phyloP scores from a whole-genome alignment of 2,888 invertebrate species.

The Lycia hirtaria region DNA sequence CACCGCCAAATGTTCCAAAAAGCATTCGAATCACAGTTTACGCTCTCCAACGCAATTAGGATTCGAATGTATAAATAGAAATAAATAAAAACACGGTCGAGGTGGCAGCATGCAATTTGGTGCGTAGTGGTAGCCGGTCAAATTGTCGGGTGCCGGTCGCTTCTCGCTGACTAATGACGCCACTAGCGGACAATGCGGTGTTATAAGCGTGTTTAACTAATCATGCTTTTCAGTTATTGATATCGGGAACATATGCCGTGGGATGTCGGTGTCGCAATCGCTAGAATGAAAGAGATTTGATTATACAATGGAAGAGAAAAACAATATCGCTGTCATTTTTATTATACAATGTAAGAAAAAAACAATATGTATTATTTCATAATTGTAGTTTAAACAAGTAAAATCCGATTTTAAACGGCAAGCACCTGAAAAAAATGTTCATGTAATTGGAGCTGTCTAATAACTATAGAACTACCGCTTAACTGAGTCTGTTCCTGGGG shows the following conservation, averaged over 20 bases:
- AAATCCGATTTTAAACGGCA: too few relatives aligned
- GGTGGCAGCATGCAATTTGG: slow-evolving; percentile 80
- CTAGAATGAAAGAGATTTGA: too few relatives aligned
- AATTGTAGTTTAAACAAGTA: too few relatives aligned
- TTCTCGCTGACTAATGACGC: slow-evolving; percentile 81
- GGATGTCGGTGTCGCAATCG: slow-evolving; percentile 39
- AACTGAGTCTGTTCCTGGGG: too few relatives aligned
- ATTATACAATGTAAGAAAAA: too few relatives aligned
- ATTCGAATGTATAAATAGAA: slow-evolving; percentile 80
- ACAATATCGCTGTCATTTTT: too few relatives aligned
- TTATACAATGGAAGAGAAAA: too few relatives aligned
- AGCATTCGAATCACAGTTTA: slow-evolving; percentile 75
- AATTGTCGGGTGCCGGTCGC: slow-evolving; percentile 74
- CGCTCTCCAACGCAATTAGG: slow-evolving; percentile 74
- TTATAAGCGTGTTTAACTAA: slow-evolving; percentile 69
- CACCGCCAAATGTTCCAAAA: slow-evolving; percentile 80
- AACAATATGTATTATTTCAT: too few relatives aligned
- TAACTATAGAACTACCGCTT: too few relatives aligned
- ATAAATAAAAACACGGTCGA: slow-evolving; percentile 80
- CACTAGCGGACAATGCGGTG: slow-evolving; percentile 67
- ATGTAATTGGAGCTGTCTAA: too few relatives aligned
- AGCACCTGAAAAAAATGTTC: too few relatives aligned
- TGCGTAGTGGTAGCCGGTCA: slow-evolving; percentile 64
- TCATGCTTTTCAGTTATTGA: slow-evolving; percentile 69
- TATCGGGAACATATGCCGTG: slow-evolving; percentile 68